A percentile compares a stretch with the other conserved stretches of the same genome.
Evolutionary conservation across 2,888 invertebrate species (phyloP).

Genomic region (Zhengitettix transpicula): DNA sequence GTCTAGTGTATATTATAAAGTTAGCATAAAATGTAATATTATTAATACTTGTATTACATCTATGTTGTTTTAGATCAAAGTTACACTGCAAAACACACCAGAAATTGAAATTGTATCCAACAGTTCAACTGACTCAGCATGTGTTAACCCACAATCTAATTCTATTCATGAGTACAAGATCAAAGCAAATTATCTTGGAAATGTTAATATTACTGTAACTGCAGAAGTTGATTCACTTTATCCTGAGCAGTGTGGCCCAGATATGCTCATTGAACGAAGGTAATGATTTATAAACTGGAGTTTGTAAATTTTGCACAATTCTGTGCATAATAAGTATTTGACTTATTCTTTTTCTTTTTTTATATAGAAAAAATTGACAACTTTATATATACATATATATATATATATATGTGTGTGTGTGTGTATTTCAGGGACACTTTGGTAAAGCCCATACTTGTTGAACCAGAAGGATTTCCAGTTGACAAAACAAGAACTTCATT

Average conservation of each 20-base stretch:
- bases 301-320: too few relatives aligned
- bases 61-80: too few relatives aligned
- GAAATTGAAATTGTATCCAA: constrained; percentile 5
- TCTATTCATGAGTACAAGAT: constrained; percentile 21
- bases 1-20: too few relatives aligned
- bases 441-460: constrained; percentile 40
- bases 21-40: too few relatives aligned
- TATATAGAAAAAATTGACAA: too few relatives aligned
- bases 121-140: constrained; percentile 17
- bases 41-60: too few relatives aligned
- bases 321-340: too few relatives aligned
- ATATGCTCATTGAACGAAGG: constrained; percentile 29
- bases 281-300: constrained; percentile 17
- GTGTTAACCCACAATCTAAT: constrained; percentile 21
- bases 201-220: constrained; percentile 34
- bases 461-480: constrained; percentile 54
- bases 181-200: constrained; percentile 24
- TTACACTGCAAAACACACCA: too few relatives aligned
- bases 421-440: constrained; percentile 36
- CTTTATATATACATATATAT: too few relatives aligned
- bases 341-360: too few relatives aligned
- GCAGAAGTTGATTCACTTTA: constrained; percentile 30
- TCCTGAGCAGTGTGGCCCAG: constrained; percentile 31
- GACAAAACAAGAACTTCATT: constrained; percentile 47
- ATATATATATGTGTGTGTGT: too few relatives aligned